These are phyloP conservation scores for Lordiphosa mommai DNA, from an alignment of 1,140 invertebrate species.

Conservation along the genomic window DNA sequence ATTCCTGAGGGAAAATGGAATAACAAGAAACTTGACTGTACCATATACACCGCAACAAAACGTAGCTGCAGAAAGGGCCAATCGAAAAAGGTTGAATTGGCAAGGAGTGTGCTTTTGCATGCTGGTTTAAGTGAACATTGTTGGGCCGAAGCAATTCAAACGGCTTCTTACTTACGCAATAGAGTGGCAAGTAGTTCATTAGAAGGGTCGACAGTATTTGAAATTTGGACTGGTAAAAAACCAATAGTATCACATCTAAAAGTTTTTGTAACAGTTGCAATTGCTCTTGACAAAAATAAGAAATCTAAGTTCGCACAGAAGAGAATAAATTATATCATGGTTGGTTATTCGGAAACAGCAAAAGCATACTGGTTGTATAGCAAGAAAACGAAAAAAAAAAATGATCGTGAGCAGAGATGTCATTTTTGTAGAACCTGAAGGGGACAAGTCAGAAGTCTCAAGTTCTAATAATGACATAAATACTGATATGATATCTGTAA, in stretches of 20 bases:
- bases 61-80: background rate
- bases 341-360: background rate
- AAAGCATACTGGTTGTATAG: background rate
- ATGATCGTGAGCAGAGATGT: background rate
- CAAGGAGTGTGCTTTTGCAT: background rate
- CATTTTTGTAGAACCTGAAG: background rate
- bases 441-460: background rate
- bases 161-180: background rate
- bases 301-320: background rate
- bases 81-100: background rate
- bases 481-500: too few relatives aligned
- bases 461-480: background rate
- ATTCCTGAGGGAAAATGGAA: background rate
- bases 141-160: background rate
- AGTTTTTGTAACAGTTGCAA: background rate
- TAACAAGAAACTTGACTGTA: background rate
- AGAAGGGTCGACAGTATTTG: background rate
- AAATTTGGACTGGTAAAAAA: background rate
- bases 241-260: background rate
- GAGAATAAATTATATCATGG: background rate
- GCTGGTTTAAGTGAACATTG: background rate
- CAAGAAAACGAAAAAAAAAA: too few relatives aligned
- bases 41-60: conserved; percentile 2
- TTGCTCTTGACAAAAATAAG: background rate
- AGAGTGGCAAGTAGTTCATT: background rate